Evolutionary conservation across 2,797 vertebrate genomes (phyloP).

Genomic region (Muraenolepis orangiensis): DNA sequence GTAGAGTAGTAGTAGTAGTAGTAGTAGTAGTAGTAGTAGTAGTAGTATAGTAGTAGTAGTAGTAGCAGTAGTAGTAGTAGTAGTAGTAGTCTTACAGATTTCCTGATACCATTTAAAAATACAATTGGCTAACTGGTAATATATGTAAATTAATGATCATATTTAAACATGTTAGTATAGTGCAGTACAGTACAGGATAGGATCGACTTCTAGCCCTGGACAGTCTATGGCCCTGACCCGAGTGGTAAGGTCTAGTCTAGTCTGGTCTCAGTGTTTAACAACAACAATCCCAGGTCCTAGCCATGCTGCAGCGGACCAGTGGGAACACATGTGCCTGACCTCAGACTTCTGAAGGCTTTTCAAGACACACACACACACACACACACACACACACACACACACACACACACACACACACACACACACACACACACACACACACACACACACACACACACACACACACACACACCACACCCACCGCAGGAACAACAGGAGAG

Average conservation of each 20-base stretch:
- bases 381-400: too few relatives aligned
- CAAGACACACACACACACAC: too few relatives aligned
- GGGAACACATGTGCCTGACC: background rate
- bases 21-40: too few relatives aligned
- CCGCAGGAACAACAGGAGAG: slow-evolving; percentile 28
- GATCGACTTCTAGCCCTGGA: background rate
- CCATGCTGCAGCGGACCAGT: background rate
- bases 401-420: too few relatives aligned
- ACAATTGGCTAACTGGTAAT: background rate
- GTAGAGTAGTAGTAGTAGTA: background rate
- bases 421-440: too few relatives aligned
- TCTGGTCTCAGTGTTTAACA: background rate
- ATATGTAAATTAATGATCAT: background rate
- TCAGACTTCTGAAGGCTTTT: background rate
- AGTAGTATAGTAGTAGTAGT: too few relatives aligned
- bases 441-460: too few relatives aligned
- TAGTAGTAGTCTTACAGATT: background rate
- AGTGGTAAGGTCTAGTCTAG: background rate
- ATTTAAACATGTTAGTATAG: background rate
- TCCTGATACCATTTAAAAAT: background rate
- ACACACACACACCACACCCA: too few relatives aligned
- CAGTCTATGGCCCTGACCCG: background rate
- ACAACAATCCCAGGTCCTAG: background rate
- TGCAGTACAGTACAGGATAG: background rate
- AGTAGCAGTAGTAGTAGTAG: background rate